These are phyloP conservation scores for Dinocampus coccinellae DNA, from an alignment of 2,888 invertebrate genomes.

Conservation along the genomic window DNA sequence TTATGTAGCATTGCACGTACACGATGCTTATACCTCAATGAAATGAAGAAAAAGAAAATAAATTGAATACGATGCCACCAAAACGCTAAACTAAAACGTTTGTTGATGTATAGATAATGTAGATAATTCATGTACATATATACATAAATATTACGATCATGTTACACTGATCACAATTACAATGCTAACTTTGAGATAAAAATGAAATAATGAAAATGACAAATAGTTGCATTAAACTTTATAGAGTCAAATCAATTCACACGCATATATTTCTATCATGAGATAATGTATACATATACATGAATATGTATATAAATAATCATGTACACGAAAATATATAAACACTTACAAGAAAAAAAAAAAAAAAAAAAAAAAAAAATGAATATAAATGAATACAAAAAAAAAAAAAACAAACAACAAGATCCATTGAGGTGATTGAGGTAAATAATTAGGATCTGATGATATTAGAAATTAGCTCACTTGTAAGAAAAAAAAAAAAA, in stretches of 20 bases:
- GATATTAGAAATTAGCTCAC: background rate
- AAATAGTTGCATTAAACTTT: background rate
- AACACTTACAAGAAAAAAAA: background rate
- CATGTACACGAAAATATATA: background rate
- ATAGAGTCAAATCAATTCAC: background rate
- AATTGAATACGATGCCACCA: slow-evolving; percentile 46
- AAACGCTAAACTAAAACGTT: slow-evolving; percentile 57
- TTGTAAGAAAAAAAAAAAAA: background rate
- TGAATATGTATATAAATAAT: background rate
- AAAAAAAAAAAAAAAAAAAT: background rate
- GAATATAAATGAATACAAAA: background rate
- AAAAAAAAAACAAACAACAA: background rate
- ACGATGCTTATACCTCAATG: slow-evolving; percentile 29
- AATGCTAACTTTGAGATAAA: slow-evolving; percentile 37
- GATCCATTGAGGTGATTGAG: background rate
- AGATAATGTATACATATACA: background rate
- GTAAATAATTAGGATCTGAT: slow-evolving; percentile 18
- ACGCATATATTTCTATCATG: background rate
- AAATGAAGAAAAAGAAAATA: slow-evolving; percentile 31
- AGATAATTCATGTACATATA: slow-evolving; percentile 65
- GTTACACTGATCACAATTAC: slow-evolving; percentile 40
- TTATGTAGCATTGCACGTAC: slow-evolving; percentile 27
- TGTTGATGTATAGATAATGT: slow-evolving; percentile 70
- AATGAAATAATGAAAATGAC: background rate
- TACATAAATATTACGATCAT: slow-evolving; percentile 35